Evolutionary conservation across 23 tunicate species (phyloP).

Genomic region (Diplosoma virens): DNA sequence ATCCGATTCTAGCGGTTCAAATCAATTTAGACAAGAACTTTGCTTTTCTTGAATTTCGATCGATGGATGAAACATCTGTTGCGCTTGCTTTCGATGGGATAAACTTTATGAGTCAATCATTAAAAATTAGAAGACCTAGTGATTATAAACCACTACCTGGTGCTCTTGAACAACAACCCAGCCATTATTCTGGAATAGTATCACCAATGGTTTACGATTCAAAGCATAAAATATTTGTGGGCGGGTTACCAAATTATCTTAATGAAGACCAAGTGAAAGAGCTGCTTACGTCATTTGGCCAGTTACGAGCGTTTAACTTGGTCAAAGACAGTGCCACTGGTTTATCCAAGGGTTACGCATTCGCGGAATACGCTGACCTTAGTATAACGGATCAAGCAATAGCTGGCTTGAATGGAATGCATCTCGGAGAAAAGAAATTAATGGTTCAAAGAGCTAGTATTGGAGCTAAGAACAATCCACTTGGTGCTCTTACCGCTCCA

Average conservation of each 20-base stretch:
- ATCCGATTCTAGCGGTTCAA: slow-evolving; percentile 94
- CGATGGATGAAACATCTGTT: slow-evolving; percentile 91
- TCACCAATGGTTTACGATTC: slow-evolving; percentile 89
- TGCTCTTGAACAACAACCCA: slow-evolving; percentile 42
- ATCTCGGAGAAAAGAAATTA: slow-evolving; percentile 90
- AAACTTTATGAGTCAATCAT: slow-evolving; percentile 90
- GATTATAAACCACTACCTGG: slow-evolving; percentile 99
- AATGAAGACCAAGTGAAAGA: slow-evolving; percentile 95
- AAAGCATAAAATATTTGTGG: slow-evolving; percentile 83
- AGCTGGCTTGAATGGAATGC: slow-evolving; percentile 97
- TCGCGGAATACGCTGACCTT: slow-evolving; percentile 86
- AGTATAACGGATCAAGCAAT: slow-evolving; percentile 86
- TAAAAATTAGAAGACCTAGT: slow-evolving; percentile 88
- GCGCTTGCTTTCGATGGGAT: slow-evolving; percentile 98
- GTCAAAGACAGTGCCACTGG: slow-evolving; percentile 93
- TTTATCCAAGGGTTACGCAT: slow-evolving; percentile 93
- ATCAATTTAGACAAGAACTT: slow-evolving; percentile 95
- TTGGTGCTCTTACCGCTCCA: slow-evolving; percentile 63
- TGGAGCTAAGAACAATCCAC: slow-evolving; percentile 80
- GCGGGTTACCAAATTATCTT: slow-evolving; percentile 88
- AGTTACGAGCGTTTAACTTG: slow-evolving; percentile 88
- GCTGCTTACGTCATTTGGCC: slow-evolving; percentile 88
- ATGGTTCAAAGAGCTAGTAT: slow-evolving; percentile 86
- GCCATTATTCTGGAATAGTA: slow-evolving; percentile 49
- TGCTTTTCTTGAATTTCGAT: slow-evolving; percentile 96